These are phyloP conservation scores for Propithecus deckenii DNA, from an alignment of 2,797 vertebrate genomes.

Conservation along the genomic window DNA sequence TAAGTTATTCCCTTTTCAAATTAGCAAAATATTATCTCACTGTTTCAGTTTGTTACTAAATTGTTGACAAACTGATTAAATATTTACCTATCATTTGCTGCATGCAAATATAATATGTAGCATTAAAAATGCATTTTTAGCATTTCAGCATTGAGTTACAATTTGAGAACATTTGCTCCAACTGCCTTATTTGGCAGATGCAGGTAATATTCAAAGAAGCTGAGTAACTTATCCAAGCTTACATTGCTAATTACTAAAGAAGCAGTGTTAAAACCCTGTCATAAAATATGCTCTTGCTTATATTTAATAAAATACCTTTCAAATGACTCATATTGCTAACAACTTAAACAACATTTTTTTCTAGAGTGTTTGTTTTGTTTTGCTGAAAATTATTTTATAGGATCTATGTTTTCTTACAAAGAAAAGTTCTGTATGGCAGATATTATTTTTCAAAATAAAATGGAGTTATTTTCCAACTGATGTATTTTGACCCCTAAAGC, in stretches of 20 bases:
- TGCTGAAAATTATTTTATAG: neutral
- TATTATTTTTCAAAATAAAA: conserved; percentile 41
- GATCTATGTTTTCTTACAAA: conserved; percentile 23
- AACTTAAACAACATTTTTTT: neutral
- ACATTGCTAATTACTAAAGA: neutral
- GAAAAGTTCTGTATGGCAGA: conserved; percentile 15
- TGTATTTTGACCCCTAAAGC: neutral
- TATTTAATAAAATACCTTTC: conserved; percentile 9
- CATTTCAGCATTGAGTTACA: conserved; percentile 16
- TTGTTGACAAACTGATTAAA: neutral
- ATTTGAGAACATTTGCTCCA: neutral
- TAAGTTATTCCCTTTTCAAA: neutral
- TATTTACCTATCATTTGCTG: neutral
- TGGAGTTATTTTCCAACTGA: conserved; percentile 15
- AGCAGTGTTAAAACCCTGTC: neutral
- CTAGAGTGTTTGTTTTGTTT: neutral
- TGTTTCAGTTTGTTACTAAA: neutral
- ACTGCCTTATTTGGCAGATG: neutral
- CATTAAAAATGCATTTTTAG: conserved; percentile 25
- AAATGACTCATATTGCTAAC: conserved; percentile 33
- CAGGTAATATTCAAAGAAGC: conserved; percentile 18
- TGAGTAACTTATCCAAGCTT: neutral
- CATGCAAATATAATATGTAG: neutral
- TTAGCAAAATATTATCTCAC: neutral
- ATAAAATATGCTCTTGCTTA: neutral